Evolutionary conservation across 1,140 invertebrate genomes (phyloP), one percentile per base, ranked within the genome.

Genomic region (Theocolax elegans): DNA sequence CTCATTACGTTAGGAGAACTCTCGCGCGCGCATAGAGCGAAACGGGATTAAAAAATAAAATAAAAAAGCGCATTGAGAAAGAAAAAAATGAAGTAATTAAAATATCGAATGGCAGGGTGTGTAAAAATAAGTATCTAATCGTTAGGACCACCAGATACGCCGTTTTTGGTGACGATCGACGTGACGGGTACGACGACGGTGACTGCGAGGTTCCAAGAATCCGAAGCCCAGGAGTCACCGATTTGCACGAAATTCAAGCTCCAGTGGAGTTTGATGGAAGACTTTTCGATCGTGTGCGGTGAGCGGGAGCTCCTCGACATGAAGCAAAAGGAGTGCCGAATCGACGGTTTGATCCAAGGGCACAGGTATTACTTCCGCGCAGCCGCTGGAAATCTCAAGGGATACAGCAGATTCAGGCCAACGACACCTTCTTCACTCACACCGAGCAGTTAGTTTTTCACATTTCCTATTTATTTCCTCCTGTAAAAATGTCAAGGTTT

Each of bases 241-340:
- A 91, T 96, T 68, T 91, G 93, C 76, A 97, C 95, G 21, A 96
- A 96, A 87, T 97, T 94, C 81, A 95, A 93, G 91, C 92, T 94
- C 77, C 92, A 94, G 87, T 99, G 96, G 96, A 96, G 95, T 72
- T 88, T 89, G 8, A 88, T 90, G 53, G 90, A 93, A 25, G 92
- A 94, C 77, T 97, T 97, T 83, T 89, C 89, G 7, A 88, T 90
- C 56, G 85, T 96, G 56, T 90, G 90, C 56, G 94, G 94, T 0
- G 91, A 91, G 71, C 88, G 89, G 1, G 94, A 96, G 77, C 89
- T 96, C 53, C 78, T 94, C 80, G 92, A 94, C 40, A 85, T 90
- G 49, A 87, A 88, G 63, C 86, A 88, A 66, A 82, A 86, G 46
- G 87, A 90, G 72, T 86, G 87, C 66, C 79, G 82, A 40, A 83